phyloP scores from a whole-genome alignment of 2,113 vertebrate species.

The Cephalopterus ornatus region DNA sequence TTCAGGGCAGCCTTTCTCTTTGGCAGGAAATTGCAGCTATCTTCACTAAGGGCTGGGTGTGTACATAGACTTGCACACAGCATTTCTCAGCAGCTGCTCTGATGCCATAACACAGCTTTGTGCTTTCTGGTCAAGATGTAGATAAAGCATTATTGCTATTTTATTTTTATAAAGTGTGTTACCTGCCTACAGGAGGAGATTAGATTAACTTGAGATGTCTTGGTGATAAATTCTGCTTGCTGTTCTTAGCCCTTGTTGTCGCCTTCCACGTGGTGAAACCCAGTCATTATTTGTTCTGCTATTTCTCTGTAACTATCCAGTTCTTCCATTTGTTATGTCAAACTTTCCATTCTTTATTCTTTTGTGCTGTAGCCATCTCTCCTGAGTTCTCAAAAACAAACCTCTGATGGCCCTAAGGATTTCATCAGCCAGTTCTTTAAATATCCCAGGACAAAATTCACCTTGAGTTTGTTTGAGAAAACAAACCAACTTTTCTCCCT shows the following conservation, averaged over 20 bases:
- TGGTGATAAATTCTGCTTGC: neutral
- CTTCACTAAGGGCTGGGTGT: fast-evolving
- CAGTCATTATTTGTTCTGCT: neutral
- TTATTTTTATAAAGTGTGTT: neutral
- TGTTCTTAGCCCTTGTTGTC: neutral
- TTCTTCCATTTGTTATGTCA: fast-evolving
- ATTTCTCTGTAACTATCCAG: neutral
- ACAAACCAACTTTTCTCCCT: neutral
- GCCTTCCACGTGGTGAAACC: neutral
- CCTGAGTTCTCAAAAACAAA: neutral
- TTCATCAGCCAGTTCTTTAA: neutral
- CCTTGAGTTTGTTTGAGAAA: neutral
- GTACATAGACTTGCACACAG: neutral
- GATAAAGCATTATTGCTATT: neutral
- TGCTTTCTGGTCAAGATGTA: neutral
- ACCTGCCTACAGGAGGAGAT: neutral
- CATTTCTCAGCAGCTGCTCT: neutral
- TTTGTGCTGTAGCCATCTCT: neutral
- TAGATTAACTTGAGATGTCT: neutral
- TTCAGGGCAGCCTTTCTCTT: neutral
- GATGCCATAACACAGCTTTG: neutral
- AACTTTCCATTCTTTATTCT: neutral
- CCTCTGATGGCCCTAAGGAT: neutral
- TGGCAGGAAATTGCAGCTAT: neutral
- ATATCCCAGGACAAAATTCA: neutral